Conservation (phyloP, 1,140 invertebrate genomes). For the Mya arenaria region DNA sequence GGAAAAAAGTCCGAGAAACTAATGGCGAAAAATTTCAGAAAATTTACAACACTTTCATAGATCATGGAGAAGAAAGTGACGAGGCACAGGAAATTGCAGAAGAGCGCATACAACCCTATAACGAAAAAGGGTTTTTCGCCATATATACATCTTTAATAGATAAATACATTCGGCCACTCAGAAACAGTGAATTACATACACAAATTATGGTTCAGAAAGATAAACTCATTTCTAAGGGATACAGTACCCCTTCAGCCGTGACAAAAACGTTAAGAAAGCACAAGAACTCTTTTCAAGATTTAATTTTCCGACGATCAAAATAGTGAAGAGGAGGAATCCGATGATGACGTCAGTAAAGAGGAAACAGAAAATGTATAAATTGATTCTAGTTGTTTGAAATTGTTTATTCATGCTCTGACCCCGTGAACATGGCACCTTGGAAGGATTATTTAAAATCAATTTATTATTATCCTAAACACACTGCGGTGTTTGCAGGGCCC, state of each 20-base stretch:
- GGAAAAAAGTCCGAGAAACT: background rate
- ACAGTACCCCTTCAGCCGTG: background rate
- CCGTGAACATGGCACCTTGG: conserved; percentile 4
- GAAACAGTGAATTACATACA: too few species aligned
- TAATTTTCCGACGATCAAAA: conserved; percentile 19
- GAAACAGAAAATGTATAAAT: conserved; percentile 18
- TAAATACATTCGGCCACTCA: too few species aligned
- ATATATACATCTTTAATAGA: too few species aligned
- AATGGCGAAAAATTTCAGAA: background rate
- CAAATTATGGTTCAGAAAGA: background rate
- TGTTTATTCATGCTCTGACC: background rate
- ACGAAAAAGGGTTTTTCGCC: too few species aligned
- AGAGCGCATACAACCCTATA: background rate
- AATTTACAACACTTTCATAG: conserved; percentile 6
- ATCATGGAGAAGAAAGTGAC: conserved; percentile 15
- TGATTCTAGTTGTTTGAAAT: background rate
- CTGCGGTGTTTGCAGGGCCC: conserved; percentile 12
- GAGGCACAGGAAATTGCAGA: background rate
- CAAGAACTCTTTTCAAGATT: conserved; percentile 7
- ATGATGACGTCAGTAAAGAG: background rate
- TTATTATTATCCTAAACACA: conserved; percentile 10
- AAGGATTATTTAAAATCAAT: conserved; percentile 18
- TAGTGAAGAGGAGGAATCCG: conserved; percentile 19
- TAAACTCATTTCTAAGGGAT: background rate
- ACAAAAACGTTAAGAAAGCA: background rate